Percentiles rank a stretch among this genome's conserved stretches.
These are phyloP conservation scores for Hartigia nigra DNA, from an alignment of 2,888 invertebrate genomes.

Conservation along the genomic window DNA sequence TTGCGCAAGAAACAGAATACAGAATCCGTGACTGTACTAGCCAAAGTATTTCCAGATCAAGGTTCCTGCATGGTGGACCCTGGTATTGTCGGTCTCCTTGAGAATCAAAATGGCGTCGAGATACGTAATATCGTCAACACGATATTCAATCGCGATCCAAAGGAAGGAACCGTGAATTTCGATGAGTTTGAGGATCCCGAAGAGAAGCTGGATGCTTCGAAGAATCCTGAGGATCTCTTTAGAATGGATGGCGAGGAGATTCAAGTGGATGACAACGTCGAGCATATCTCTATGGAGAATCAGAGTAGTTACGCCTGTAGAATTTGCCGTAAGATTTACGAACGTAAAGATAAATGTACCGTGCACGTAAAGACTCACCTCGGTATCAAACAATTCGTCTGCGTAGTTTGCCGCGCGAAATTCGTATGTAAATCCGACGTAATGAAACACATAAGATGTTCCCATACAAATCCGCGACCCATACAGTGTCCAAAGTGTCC, in stretches of 20 bases:
- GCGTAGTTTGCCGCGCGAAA: constrained; percentile 60
- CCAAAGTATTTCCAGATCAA: constrained; percentile 62
- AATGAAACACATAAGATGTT: constrained; percentile 64
- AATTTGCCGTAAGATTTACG: constrained; percentile 59
- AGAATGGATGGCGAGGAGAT: constrained; percentile 62
- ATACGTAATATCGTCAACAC: constrained; percentile 56
- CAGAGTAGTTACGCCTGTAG: constrained; percentile 60
- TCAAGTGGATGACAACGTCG: constrained; percentile 61
- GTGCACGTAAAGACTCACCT: constrained; percentile 64
- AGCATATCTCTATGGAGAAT: constrained; percentile 51
- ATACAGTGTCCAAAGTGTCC: constrained; percentile 63
- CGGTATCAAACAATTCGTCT: constrained; percentile 62
- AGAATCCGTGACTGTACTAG: constrained; percentile 49
- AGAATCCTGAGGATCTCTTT: constrained; percentile 60
- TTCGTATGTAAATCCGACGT: constrained; percentile 64
- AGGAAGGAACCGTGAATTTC: constrained; percentile 35
- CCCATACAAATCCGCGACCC: constrained; percentile 63
- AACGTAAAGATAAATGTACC: constrained; percentile 61
- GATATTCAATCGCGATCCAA: constrained; percentile 43
- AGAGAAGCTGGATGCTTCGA: constrained; percentile 45
- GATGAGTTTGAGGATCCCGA: constrained; percentile 53
- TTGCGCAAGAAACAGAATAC: constrained; percentile 52
- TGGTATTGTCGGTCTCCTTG: constrained; percentile 53
- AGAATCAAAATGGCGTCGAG: constrained; percentile 54
- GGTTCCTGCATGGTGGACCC: constrained; percentile 61